Evolutionary conservation across 2,888 invertebrate genomes (phyloP), one percentile per base, ranked within the genome.

Genomic region (Oconnorella tubifera): DNA sequence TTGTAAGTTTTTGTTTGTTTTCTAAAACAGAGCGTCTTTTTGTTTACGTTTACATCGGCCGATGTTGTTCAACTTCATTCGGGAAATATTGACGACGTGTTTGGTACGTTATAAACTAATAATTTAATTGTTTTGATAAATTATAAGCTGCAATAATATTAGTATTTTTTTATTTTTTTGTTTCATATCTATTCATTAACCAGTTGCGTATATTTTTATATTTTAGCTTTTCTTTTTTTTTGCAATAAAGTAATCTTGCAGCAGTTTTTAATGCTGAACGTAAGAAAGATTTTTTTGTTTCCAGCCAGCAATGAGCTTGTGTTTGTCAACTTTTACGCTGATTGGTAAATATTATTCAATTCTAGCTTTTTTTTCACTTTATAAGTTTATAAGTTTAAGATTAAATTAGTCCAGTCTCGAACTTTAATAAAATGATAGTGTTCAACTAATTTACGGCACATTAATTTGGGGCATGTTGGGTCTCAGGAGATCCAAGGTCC

Each of bases 311-410:
- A 95, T 86, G 97, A 99, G 85, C 85, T 99, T 83, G 96, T 98
- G 68, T 91, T 99, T 83, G 88, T 99, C 69, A 99, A 99, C 85
- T 99, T 99, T 84, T 99, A 98, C 85, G 99, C 99, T 33, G 97
- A 99, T 80, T 99, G 99, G 99, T 79, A 71, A 75, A 33, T 33
- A 55, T 53, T 61, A n/a, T 55, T 23, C 4, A 53, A 32, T 51
- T 56, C 29, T 55, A 25, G 32, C 28, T 27, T 14, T 51, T n/a
- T 25, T 10, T 51, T 60, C 25, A 4, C 6, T 28, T 32, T 58
- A 40, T 33, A 40, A 32, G 25, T 58, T n/a, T 33, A 2, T 6
- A 40, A 40, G 19, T 14, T 14, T 14, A 23, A 33, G 27, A 4
- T 3, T 48, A 2, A 32, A 33, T 25, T 1, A 29, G 25, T 10